phyloP scores from a whole-genome alignment of 1,140 invertebrate genomes.

The Drosophila orosa region DNA sequence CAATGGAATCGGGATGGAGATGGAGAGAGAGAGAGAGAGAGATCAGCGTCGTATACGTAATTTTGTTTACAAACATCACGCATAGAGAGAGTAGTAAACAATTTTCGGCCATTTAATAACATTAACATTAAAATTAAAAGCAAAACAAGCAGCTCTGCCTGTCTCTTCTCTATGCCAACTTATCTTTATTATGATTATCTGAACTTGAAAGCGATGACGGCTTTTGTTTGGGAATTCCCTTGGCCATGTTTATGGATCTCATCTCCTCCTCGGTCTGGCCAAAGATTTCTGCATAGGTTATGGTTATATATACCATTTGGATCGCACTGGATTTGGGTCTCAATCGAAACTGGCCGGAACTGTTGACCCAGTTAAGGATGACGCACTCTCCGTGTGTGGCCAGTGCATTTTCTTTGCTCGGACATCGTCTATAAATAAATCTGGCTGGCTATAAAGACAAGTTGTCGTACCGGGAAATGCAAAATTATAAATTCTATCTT shows the following conservation, averaged over 20 bases:
- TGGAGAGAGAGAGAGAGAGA: not conserved
- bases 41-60: conserved; percentile 74
- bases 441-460: conserved; percentile 28
- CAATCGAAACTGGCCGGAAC: conserved; percentile 30
- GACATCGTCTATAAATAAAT: conserved; percentile 41
- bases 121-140: conserved; percentile 83
- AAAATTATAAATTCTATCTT: conserved; percentile 39
- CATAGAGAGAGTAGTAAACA: conserved; percentile 77
- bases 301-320: not conserved
- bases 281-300: conserved; percentile 5
- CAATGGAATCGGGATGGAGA: conserved; percentile 56
- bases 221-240: conserved; percentile 80
- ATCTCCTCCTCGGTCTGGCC: conserved; percentile 10
- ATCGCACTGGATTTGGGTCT: not conserved
- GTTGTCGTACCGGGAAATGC: conserved; percentile 47
- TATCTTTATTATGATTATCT: conserved; percentile 83
- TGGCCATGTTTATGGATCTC: conserved; percentile 45
- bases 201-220: conserved; percentile 78
- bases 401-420: conserved; percentile 28
- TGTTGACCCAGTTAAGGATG: conserved; percentile 64
- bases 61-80: conserved; percentile 79
- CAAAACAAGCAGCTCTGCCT: conserved; percentile 59
- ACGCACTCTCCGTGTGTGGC: conserved; percentile 38
- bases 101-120: conserved; percentile 83
- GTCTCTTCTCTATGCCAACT: conserved; percentile 46